These are phyloP conservation scores for Gorsachius goisagi DNA, from an alignment of 2,113 vertebrate species.

Conservation along the genomic window DNA sequence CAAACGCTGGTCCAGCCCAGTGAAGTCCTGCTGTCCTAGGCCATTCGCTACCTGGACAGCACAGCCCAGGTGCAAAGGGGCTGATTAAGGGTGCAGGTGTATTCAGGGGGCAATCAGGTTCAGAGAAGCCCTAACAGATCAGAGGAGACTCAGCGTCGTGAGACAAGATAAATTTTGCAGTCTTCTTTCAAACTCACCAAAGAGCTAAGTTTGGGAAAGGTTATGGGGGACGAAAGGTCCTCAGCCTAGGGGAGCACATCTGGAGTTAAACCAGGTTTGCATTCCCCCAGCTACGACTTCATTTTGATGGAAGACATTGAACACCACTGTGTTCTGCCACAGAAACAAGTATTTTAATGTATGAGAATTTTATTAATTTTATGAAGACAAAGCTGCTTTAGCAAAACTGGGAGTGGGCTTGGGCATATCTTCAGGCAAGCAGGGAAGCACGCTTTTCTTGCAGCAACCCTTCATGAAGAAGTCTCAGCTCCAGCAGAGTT, in stretches of 20 bases:
- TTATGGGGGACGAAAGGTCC: background rate
- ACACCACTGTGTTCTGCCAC: background rate
- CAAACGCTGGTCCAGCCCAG: background rate
- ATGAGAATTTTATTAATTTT: background rate
- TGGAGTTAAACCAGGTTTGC: background rate
- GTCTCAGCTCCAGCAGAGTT: background rate
- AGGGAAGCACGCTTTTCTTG: fast-evolving
- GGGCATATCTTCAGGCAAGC: background rate
- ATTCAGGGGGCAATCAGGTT: background rate
- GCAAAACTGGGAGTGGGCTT: background rate
- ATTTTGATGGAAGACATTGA: background rate
- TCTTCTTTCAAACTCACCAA: background rate
- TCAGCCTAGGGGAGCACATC: background rate
- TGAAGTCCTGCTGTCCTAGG: background rate
- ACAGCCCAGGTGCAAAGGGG: background rate
- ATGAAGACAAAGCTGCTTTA: background rate
- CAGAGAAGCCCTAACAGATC: background rate
- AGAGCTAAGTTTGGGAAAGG: background rate
- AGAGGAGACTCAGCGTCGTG: fast-evolving
- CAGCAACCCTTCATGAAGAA: background rate
- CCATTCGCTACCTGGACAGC: fast-evolving
- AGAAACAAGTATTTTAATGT: background rate
- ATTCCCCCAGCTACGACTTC: background rate
- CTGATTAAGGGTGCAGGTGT: background rate
- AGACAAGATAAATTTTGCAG: background rate